A percentile compares a stretch with the other conserved stretches of the same genome.
Conservation (phyloP, 2,113 vertebrate species). For the Hemiscyllium ocellatum region DNA sequence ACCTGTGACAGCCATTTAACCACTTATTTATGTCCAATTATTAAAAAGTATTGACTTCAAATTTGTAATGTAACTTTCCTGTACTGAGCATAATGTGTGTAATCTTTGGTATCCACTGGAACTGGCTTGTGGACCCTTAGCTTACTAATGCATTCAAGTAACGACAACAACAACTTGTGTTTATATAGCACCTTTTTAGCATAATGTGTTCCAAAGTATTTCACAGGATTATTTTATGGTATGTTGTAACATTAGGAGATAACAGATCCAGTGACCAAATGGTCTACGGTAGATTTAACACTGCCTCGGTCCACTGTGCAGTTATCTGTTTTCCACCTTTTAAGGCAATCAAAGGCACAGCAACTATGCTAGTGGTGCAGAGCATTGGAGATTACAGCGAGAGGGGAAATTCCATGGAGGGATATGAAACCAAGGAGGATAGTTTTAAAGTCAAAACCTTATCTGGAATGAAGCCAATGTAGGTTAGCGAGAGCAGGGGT, state of each 20-base stretch:
- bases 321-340: too few relatives aligned
- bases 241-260: neutral
- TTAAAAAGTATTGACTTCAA: too few relatives aligned
- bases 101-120: neutral
- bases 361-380: neutral
- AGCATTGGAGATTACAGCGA: neutral
- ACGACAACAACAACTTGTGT: neutral
- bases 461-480: neutral
- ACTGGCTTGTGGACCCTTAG: neutral
- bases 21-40: too few relatives aligned
- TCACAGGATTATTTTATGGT: neutral
- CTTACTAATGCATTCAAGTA: neutral
- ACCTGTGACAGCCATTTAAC: too few relatives aligned
- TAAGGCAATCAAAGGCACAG: neutral
- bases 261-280: neutral
- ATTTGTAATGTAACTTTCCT: too few relatives aligned
- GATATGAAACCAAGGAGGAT: neutral
- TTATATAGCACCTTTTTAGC: neutral
- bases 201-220: neutral
- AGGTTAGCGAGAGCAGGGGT: neutral
- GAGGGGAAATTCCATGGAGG: neutral
- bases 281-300: neutral
- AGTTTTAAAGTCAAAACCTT: neutral
- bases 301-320: neutral
- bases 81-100: too few relatives aligned